Evolutionary conservation across 2,797 vertebrate genomes (phyloP), one percentile per base, ranked within the genome.

Genomic region (Megaceryle alcyon): DNA sequence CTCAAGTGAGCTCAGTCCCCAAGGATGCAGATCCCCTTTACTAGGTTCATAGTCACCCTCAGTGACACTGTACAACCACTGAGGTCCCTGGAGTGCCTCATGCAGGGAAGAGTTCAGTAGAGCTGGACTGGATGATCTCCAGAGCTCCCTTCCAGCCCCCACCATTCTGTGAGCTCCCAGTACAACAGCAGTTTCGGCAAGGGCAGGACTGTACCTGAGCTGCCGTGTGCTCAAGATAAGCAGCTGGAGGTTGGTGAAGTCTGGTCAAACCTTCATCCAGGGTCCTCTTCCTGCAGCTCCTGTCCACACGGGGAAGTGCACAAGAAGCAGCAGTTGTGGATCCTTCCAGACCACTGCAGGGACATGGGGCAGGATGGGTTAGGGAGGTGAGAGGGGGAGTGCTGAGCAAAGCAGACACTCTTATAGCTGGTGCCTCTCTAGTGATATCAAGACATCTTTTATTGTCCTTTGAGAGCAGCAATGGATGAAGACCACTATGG

Each of bases 361-460:
- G 14, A 23, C 23, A 3, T 0, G 4, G 39, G 14, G 20, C 31
- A 79, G 63, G 23, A n/a, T 4, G 6, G 1, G 4, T 28, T 65
- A 12, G 54, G 48, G 31, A 54, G 33, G 37, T 11, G 70, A 31
- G 12, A 14, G 20, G 37, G 29, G 53, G 12, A 37, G 44, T 15
- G 35, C 33, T 54, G 61, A 41, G 28, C 31, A 48, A 39, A 70
- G 21, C 81, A 54, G 51, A 19, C 44, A 25, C 44, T 14, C 25
- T 14, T 18, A 29, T 22, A 69, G 64, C 44, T 39, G 48, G 13
- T 49, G 56, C 11, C 23, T 48, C 56, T 2, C 0, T 7, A n/a
- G 8, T 22, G 15, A 17, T 10, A 7, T 3, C 10, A 54, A 63
- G 19, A 16, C 5, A 2, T 16, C 23, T 35, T 44, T 35, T 54